Evolutionary conservation across 1,140 invertebrate species (phyloP).

Genomic region (Hylaeus volcanicus): DNA sequence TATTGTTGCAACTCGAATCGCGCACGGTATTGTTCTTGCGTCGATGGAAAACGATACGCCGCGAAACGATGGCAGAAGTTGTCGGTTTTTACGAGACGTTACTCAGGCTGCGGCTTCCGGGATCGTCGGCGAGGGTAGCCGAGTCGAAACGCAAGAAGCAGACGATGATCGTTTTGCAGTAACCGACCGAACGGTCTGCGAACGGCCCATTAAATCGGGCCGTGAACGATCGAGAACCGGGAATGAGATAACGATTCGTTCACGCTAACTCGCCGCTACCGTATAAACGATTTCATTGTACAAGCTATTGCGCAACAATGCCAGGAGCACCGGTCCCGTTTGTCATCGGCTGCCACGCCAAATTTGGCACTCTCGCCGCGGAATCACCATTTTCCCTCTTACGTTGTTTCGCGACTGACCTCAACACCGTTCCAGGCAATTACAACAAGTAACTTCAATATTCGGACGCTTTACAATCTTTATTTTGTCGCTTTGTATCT

Average conservation of each 20-base stretch:
- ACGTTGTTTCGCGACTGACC: too few relatives aligned
- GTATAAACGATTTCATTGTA: conserved; percentile 35
- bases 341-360: not conserved
- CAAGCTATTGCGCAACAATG: conserved; percentile 29
- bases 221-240: conserved; percentile 41
- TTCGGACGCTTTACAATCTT: too few relatives aligned
- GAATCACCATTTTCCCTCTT: not conserved
- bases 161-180: conserved; percentile 37
- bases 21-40: conserved; percentile 1
- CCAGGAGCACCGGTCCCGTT: not conserved
- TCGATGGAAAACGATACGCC: not conserved
- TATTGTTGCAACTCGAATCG: not conserved
- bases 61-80: not conserved
- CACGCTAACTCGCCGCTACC: conserved; percentile 38
- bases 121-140: conserved; percentile 27
- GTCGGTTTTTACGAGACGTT: conserved; percentile 39
- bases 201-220: conserved; percentile 58
- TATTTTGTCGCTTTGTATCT: too few relatives aligned
- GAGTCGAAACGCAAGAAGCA: conserved; percentile 23
- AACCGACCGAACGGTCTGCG: conserved; percentile 40
- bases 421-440: too few relatives aligned
- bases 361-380: not conserved
- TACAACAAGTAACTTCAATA: too few relatives aligned
- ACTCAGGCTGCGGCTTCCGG: conserved; percentile 44
- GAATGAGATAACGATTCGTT: conserved; percentile 59